These are phyloP conservation scores for Chrysolina americana DNA, from an alignment of 2,888 invertebrate genomes.

Conservation along the genomic window DNA sequence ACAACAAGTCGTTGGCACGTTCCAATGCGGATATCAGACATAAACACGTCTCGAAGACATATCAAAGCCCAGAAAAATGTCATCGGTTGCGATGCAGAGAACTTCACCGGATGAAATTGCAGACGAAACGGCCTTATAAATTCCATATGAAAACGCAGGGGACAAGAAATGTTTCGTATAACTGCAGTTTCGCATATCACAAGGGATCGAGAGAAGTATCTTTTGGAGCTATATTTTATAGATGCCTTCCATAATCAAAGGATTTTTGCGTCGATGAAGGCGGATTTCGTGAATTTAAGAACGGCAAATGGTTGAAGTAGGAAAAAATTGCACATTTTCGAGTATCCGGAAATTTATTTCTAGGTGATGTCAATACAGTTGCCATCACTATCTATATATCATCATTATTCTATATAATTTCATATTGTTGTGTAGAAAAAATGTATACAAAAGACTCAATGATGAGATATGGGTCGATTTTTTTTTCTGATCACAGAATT, in stretches of 20 bases:
- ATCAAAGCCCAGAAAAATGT: constrained; percentile 11
- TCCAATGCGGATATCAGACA: constrained; percentile 13
- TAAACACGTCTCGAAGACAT: constrained; percentile 18
- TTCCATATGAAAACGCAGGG: constrained; percentile 1
- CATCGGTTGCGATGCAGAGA: constrained; percentile 8
- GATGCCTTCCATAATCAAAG: not conserved
- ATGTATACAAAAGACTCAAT: too few relatives aligned
- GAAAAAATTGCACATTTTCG: too few relatives aligned
- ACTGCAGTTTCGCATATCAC: not conserved
- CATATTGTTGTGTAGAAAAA: too few relatives aligned
- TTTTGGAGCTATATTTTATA: constrained; percentile 3
- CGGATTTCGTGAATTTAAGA: too few relatives aligned
- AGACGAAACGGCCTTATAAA: constrained; percentile 8
- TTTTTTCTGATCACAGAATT: too few relatives aligned
- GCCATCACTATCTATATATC: too few relatives aligned
- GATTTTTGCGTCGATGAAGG: too few relatives aligned
- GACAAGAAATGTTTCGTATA: not conserved
- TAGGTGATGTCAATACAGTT: too few relatives aligned
- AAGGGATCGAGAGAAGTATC: not conserved
- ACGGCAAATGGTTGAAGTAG: too few relatives aligned
- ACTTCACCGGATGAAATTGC: constrained; percentile 9
- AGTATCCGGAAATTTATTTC: too few relatives aligned
- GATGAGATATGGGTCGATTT: too few relatives aligned
- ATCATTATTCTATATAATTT: too few relatives aligned
- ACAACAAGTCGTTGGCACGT: constrained; percentile 12